Base-by-base conservation (phyloP, 2,797 vertebrate species). In the Tragelaphus oryx region DNA sequence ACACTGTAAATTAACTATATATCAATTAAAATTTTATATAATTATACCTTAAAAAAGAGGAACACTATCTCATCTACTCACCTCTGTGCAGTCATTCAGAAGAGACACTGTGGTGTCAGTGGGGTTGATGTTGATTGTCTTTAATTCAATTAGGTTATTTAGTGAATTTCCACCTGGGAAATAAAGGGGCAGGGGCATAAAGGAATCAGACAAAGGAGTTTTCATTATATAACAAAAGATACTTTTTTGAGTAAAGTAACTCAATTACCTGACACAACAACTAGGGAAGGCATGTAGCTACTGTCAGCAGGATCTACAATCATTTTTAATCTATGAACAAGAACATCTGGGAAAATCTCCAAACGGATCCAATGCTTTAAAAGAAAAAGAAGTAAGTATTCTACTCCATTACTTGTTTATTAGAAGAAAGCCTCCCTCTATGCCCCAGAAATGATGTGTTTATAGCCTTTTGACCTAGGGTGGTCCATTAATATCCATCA, bases 271-370 rank as follows among this genome's bases (percentile, higher is more conserved):
- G 99, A 99, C 81, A 99, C 99, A 26, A 99, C 99, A 48, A 99
- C 99, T 57, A 99, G 98, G 4, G 99, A 99, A 3, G 99, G 99
- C 99, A 99, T 99, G 98, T 99, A 99, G 98, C 99, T 99, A 98
- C 99, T 99, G 98, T 99, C 99, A 3, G 99, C 99, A 24, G 99
- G 99, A 96, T 99, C 99, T 4, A 99, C 99, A 6, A 98, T 98
- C 99, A 99, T 99, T 98, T 99, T 99, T 79, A 99, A 98, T 91
- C 99, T 98, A 97, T 99, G 99, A 82, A 99, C 99, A 28, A 99
- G 99, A 93, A 99, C 99, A 80, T 99, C 99, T 60, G 99, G 99
- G 94, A 99, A 99, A 95, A 99, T 99, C 98, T 99, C 99, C 78
- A 99, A 98, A 52, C 99, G 99, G 97, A 99, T 99, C 99, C 99